Percentiles rank a stretch among this genome's conserved stretches.
phyloP scores from a whole-genome alignment of 2,797 vertebrate species.

The Poeciliopsis gracilis region DNA sequence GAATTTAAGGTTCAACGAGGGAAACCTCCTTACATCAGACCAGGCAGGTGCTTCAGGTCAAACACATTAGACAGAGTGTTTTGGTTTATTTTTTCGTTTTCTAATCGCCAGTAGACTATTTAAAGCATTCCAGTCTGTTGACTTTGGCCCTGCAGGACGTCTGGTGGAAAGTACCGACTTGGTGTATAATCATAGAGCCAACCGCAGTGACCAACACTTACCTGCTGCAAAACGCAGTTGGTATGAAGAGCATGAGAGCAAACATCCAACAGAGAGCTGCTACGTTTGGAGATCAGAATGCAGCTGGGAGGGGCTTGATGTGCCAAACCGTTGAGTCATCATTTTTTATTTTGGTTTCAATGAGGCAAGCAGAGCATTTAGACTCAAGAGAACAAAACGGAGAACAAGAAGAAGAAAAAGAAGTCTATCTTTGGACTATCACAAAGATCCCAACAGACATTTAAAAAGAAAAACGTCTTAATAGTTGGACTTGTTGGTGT shows the following conservation, averaged over 20 bases:
- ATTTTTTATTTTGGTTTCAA: not conserved
- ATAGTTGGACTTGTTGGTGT: not conserved
- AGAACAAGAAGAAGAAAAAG: not conserved
- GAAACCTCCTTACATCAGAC: not conserved
- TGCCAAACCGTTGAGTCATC: not conserved
- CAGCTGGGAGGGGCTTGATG: not conserved
- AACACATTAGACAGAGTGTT: not conserved
- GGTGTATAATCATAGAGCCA: conserved; percentile 17
- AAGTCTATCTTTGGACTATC: not conserved
- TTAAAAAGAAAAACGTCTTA: too few relatives aligned
- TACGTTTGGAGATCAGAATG: conserved; percentile 7
- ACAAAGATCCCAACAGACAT: not conserved
- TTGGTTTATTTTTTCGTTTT: not conserved
- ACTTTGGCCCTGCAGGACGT: conserved; percentile 50
- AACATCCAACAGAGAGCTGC: not conserved
- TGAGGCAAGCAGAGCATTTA: not conserved
- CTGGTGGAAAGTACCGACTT: conserved; percentile 48
- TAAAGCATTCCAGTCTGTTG: conserved; percentile 45
- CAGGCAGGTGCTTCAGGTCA: not conserved
- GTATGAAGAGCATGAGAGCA: conserved; percentile 2
- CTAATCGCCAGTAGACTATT: conserved; percentile 32
- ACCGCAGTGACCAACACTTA: conserved; percentile 13
- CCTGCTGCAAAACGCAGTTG: conserved; percentile 1
- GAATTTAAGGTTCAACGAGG: not conserved
- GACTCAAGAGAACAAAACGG: not conserved